Base-by-base conservation (phyloP, 2,797 vertebrate genomes). In the Catamblyrhynchus diadema region DNA sequence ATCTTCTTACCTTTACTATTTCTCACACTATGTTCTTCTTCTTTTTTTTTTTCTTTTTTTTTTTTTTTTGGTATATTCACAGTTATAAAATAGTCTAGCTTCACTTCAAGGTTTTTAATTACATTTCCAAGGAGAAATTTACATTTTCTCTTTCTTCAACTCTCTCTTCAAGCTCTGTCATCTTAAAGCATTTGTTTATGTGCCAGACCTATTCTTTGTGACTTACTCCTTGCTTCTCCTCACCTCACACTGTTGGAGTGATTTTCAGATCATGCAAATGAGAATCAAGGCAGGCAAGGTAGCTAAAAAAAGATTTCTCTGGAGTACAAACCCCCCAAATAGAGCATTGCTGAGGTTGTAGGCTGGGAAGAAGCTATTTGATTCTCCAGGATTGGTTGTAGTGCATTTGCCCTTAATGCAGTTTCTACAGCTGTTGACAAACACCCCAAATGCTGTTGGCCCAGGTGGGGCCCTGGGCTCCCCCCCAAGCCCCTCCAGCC, bases 211-310 rank as follows among this genome's bases (percentile, higher is more conserved):
- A 19, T 81, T 92, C 79, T 45, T 81, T 92, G 51, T 78, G 77
- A 72, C 35, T 75, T 81, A 30, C 14, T 81, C 50, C 27, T 61
- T 81, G 71, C 70, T 93, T 72, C 82, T 89, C 90, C 83, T 93
- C 42, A 37, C 92, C 81, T 83, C 64, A 62, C 83, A 59, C 60
- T 61, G 27, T 35, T 50, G 86, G 67, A 25, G 13, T 94, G 92
- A 94, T 96, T 96, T 96, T 86, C 72, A 78, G 57, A 78, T 93
- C 86, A 48, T 44, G 25, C 59, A 93, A 80, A 78, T 57, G 32
- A 61, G 62, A 78, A 42, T n/a, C 2, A 12, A 88, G 86, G 25
- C 30, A 61, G 48, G 56, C 24, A 74, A 65, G 80, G 59, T 1
- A 35, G 53, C 9, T 87, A 50, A 69, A 66, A 62, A 73, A 69